Percentiles rank a stretch among this genome's conserved stretches.
Evolutionary conservation across 2,888 invertebrate species (phyloP).

Genomic region (Lepidocyrtoides sp.): DNA sequence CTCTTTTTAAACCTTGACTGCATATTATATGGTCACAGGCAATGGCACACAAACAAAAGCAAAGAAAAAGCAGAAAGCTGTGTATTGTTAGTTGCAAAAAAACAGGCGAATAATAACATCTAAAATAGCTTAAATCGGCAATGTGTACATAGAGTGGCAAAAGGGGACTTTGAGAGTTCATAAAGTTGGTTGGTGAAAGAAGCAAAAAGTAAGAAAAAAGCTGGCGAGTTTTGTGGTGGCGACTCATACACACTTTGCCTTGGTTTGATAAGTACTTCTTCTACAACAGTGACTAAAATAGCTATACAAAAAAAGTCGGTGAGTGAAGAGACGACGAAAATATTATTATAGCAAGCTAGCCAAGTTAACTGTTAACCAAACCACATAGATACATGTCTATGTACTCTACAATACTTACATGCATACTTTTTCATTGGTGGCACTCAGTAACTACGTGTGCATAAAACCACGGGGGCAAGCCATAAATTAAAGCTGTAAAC

Average conservation of each 20-base stretch:
- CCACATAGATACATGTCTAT: not conserved
- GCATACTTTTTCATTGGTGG: conserved; percentile 39
- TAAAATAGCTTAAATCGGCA: not conserved
- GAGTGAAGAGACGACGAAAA: conserved; percentile 1
- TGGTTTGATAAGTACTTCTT: conserved; percentile 19
- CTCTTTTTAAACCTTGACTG: not conserved
- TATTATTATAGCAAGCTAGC: conserved; percentile 41
- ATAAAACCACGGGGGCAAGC: conserved; percentile 79
- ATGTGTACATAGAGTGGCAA: conserved; percentile 17
- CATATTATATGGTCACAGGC: conserved; percentile 16
- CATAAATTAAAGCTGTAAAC: conserved; percentile 81
- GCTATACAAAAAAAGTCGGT: conserved; percentile 38
- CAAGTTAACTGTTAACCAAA: conserved; percentile 35
- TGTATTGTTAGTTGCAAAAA: conserved; percentile 5
- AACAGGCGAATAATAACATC: conserved; percentile 28
- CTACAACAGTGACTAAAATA: conserved; percentile 31
- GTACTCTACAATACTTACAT: not conserved
- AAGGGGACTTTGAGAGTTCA: conserved; percentile 66
- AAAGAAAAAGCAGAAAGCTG: conserved; percentile 12
- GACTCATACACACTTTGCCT: conserved; percentile 31
- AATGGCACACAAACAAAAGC: conserved; percentile 63
- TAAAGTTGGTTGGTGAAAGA: conserved; percentile 67
- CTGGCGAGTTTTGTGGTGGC: conserved; percentile 25
- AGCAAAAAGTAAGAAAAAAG: not conserved
- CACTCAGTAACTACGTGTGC: conserved; percentile 73